These are phyloP conservation scores for Urocitellus parryii DNA, from an alignment of 2,113 vertebrate species.

Conservation along the genomic window DNA sequence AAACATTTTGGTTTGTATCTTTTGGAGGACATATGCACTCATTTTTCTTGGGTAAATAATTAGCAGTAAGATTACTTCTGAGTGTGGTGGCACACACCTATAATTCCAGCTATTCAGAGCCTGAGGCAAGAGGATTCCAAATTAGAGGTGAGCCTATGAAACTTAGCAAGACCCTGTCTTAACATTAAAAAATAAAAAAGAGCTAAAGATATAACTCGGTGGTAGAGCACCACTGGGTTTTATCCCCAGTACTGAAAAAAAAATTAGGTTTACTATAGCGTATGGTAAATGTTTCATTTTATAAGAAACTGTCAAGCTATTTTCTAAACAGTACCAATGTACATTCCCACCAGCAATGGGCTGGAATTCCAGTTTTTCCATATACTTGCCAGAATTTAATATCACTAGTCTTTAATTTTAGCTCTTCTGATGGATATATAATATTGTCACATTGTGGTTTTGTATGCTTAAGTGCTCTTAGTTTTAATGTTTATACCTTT, in stretches of 20 bases:
- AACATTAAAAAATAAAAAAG: too few species aligned
- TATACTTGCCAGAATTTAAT: slow-evolving; percentile 6
- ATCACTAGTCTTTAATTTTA: slow-evolving; percentile 51
- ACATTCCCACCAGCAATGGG: neutral
- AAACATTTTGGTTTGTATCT: slow-evolving; percentile 1
- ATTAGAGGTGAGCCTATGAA: too few species aligned
- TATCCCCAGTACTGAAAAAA: too few species aligned
- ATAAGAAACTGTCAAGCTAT: slow-evolving; percentile 28
- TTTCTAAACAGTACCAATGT: neutral
- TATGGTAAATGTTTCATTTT: neutral
- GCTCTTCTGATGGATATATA: slow-evolving; percentile 27
- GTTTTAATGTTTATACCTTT: slow-evolving; percentile 48
- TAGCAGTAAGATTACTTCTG: neutral
- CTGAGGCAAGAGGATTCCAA: too few species aligned
- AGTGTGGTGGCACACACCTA: too few species aligned
- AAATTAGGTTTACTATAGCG: neutral
- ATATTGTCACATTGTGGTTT: slow-evolving; percentile 34
- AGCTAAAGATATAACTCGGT: too few species aligned
- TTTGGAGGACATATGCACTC: neutral
- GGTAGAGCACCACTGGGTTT: too few species aligned
- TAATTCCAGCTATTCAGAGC: too few species aligned
- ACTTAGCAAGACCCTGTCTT: too few species aligned
- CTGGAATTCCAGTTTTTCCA: slow-evolving; percentile 33
- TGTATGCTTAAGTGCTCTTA: slow-evolving; percentile 37
- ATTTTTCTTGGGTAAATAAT: slow-evolving; percentile 48